Base-by-base conservation (phyloP, 2,113 vertebrate genomes). In the Spheniscus mendiculus region DNA sequence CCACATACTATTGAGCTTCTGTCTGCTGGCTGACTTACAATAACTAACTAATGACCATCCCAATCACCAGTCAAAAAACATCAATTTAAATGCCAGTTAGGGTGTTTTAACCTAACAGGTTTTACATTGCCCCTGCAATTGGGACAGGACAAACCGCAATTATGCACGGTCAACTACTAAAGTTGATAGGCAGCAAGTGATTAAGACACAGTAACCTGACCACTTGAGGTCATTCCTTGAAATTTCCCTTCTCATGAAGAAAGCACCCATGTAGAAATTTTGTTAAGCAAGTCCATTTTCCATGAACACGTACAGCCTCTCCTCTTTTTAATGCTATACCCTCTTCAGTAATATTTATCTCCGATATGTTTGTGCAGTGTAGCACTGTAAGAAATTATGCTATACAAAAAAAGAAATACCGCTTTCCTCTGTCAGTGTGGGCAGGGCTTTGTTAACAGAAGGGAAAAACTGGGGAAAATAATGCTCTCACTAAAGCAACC, bases 41-140 rank as follows among this genome's bases (percentile, higher is more conserved):
- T 67, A 91, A 87, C 32, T 71, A 50, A 12, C 62, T 95, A 87
- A 91, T 53, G 84, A 93, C 52, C n/a, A 47, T 52, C 59, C 63
- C 55, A 71, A 81, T 26, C 73, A 38, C 61, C 56, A 94, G 77
- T 76, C 66, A 94, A 91, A 96, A 86, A 49, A 69, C 29, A 78
- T 66, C 32, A 38, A 86, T 90, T 92, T 80, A 95, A 94, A 89
- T 81, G 63, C 52, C 94, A 95, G 66, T 72, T 77, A 61, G 59
- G n/a, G 61, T 89, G 83, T 74, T 93, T 81, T 79, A 90, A 90
- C 44, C 58, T 72, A 89, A 76, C 30, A 72, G 70, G 65, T 72
- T 96, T 85, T 85, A 91, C 62, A 91, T 42, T 42, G 42, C 42
- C 42, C 52, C 63, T 34, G n/a, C 56, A 72, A 6, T 3, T 67